Evolutionary conservation across 2,113 vertebrate species (phyloP).

Genomic region (Urocitellus parryii): DNA sequence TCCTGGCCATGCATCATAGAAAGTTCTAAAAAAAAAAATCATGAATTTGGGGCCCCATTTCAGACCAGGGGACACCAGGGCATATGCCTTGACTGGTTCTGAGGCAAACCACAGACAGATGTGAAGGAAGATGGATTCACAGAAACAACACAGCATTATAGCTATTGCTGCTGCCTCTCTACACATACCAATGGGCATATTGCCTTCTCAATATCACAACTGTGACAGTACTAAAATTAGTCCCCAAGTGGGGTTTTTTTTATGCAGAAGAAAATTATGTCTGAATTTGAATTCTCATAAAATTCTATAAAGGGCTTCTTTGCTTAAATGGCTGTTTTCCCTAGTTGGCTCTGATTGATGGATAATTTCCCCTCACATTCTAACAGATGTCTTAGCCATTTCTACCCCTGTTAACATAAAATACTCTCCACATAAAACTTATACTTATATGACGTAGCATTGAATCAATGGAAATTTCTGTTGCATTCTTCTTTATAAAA

Average conservation of each 20-base stretch:
- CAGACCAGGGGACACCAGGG: background rate
- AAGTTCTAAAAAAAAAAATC: background rate
- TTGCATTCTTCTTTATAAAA: background rate
- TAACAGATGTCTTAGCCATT: constrained; percentile 51
- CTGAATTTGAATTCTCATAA: constrained; percentile 64
- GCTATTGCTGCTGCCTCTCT: background rate
- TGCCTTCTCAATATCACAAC: background rate
- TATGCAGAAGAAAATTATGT: constrained; percentile 19
- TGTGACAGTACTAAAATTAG: background rate
- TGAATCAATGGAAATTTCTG: constrained; percentile 28
- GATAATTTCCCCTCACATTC: constrained; percentile 54
- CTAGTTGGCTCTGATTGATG: constrained; percentile 60
- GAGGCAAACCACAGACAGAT: constrained; percentile 27
- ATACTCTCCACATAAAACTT: background rate
- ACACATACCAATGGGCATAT: background rate
- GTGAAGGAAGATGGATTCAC: constrained; percentile 25
- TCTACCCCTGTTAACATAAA: constrained; percentile 47
- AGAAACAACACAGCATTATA: background rate
- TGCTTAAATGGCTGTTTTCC: constrained; percentile 52
- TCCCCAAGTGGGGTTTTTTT: background rate
- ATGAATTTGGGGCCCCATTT: background rate
- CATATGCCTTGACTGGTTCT: background rate
- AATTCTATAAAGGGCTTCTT: constrained; percentile 30
- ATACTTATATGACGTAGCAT: background rate
- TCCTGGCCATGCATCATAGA: background rate